These are phyloP conservation scores for Carposina sasakii DNA, from an alignment of 1,140 invertebrate species.

Conservation along the genomic window DNA sequence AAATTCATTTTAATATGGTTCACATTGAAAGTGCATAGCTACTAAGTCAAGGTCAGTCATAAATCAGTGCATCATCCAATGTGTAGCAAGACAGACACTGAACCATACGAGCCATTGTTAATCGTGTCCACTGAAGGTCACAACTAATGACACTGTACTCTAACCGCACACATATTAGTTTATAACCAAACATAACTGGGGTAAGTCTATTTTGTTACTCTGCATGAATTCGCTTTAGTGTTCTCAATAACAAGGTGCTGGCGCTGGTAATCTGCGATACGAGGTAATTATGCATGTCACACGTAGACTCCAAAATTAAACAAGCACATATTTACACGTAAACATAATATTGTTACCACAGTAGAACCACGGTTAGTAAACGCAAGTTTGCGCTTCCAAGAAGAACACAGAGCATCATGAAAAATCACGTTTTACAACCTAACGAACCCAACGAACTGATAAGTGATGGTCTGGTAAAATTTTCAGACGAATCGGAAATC, in stretches of 20 bases:
- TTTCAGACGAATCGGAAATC: slow-evolving; percentile 77
- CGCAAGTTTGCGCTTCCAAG: slow-evolving; percentile 37
- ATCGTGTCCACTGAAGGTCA: slow-evolving; percentile 39
- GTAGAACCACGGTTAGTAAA: slow-evolving; percentile 41
- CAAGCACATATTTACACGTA: slow-evolving; percentile 28
- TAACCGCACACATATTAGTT: slow-evolving; percentile 39
- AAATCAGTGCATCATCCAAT: slow-evolving; percentile 28
- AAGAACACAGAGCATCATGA: slow-evolving; percentile 48
- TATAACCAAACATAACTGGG: slow-evolving; percentile 37
- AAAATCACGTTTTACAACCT: no score
- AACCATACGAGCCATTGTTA: slow-evolving; percentile 36
- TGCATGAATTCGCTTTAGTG: slow-evolving; percentile 39
- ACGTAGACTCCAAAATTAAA: slow-evolving; percentile 65
- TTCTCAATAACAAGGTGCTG: slow-evolving; percentile 48
- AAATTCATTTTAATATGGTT: no score
- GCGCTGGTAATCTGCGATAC: slow-evolving; percentile 33
- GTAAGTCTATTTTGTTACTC: slow-evolving; percentile 49
- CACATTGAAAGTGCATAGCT: no score
- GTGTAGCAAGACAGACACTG: slow-evolving; percentile 22
- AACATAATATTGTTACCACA: slow-evolving; percentile 6
- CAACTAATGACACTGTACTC: slow-evolving; percentile 39
- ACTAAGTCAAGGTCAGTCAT: no score
- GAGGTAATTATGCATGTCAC: slow-evolving; percentile 58
- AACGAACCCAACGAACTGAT: slow-evolving; percentile 30
- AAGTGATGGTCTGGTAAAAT: no score